These are phyloP conservation scores for Onchidella celtica DNA, from an alignment of 2,888 invertebrate species.

Conservation along the genomic window DNA sequence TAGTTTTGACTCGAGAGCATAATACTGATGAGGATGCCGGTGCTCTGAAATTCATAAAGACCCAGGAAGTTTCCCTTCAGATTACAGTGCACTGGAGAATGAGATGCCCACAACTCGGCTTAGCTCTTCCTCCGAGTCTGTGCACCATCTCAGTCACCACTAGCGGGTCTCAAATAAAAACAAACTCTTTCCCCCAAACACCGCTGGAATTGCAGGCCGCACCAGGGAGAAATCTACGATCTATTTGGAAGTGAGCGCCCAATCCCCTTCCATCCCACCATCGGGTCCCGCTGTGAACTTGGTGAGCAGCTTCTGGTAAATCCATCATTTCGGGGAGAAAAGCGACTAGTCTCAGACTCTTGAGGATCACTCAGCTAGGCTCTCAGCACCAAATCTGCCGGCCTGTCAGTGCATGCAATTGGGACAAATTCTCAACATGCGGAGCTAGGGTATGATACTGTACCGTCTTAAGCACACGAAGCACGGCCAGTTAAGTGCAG, in stretches of 20 bases:
- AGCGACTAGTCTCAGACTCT: constrained; percentile 3
- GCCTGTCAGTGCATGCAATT: constrained; percentile 21
- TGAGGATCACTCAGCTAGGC: constrained; percentile 20
- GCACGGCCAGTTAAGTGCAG: too few species aligned
- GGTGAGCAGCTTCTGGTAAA: constrained; percentile 22
- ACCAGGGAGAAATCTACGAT: not conserved
- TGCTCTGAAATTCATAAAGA: too few species aligned
- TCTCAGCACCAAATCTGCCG: constrained; percentile 21
- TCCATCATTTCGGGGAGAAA: constrained; percentile 16
- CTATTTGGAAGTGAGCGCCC: not conserved
- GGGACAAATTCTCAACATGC: constrained; percentile 22
- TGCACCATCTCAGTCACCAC: not conserved
- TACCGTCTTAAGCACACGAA: too few species aligned
- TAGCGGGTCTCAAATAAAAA: not conserved
- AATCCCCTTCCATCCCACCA: too few species aligned
- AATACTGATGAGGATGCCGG: too few species aligned
- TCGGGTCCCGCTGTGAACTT: constrained; percentile 29
- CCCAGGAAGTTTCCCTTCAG: too few species aligned
- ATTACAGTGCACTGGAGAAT: too few species aligned
- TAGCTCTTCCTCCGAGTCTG: too few species aligned
- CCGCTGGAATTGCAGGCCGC: too few species aligned
- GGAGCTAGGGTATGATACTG: too few species aligned
- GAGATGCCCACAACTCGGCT: too few species aligned
- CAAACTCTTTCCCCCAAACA: not conserved
- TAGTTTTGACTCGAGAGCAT: too few species aligned